A percentile compares a stretch with the other conserved stretches of the same genome.
These are phyloP conservation scores for Athalia cordata DNA, from an alignment of 2,888 invertebrate species.

Conservation along the genomic window DNA sequence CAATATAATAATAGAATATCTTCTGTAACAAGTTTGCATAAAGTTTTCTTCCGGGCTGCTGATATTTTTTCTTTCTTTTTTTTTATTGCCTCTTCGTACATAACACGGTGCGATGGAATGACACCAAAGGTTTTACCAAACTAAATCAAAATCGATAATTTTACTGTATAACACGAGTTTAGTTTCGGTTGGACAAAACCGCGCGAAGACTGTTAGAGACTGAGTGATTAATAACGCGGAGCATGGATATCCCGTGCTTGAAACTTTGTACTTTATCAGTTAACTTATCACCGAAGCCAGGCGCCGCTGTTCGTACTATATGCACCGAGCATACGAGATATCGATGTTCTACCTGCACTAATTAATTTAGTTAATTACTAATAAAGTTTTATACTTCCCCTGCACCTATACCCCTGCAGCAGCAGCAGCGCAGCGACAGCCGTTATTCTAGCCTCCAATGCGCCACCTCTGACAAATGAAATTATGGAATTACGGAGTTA, in stretches of 20 bases:
- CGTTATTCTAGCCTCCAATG: constrained; percentile 22
- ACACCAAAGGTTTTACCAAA: too few relatives aligned
- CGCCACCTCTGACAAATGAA: constrained; percentile 34
- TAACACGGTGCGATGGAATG: too few relatives aligned
- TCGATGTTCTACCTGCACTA: constrained; percentile 56
- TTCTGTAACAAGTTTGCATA: too few relatives aligned
- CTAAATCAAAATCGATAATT: background rate
- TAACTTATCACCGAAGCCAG: constrained; percentile 59
- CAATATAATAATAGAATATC: too few relatives aligned
- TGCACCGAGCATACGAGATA: constrained; percentile 48
- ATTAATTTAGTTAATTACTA: constrained; percentile 66
- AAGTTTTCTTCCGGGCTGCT: too few relatives aligned
- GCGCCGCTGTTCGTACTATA: background rate
- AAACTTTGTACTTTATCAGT: constrained; percentile 61
- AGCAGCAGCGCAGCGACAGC: constrained; percentile 2
- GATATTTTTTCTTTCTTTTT: too few relatives aligned
- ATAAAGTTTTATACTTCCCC: constrained; percentile 56
- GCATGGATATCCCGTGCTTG: constrained; percentile 50
- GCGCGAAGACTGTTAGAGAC: constrained; percentile 13
- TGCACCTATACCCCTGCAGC: background rate
- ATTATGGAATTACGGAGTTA: constrained; percentile 33
- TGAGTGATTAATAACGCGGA: constrained; percentile 59
- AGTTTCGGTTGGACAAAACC: background rate
- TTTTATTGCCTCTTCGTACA: too few relatives aligned
- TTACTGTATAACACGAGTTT: background rate